Base-by-base conservation (phyloP, 2,888 invertebrate genomes). In the Halictus quadricinctus region DNA sequence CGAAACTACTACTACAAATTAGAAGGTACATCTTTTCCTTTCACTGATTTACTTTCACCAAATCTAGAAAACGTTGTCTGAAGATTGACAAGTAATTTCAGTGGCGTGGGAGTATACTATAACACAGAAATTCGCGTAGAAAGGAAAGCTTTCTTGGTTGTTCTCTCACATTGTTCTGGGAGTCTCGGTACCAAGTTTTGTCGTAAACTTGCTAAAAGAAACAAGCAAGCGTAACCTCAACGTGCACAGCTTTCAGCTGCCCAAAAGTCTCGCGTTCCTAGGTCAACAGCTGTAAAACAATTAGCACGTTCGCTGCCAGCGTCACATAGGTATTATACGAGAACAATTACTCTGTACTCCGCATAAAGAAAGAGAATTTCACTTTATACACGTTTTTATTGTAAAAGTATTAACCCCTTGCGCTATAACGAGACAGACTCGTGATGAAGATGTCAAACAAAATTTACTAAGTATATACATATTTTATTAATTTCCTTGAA, bases 221-320 rank as follows among this genome's bases (percentile, higher is more conserved):
- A 60, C 60, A 13, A 60, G 60, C 60, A 25, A 25, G 5, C 25
- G 60, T 60, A 60, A 25, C 60, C 60, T n/a, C 60, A 13, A 10
- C 60, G 60, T 10, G 60, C 13, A 25, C 60, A 60, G 60, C 60
- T 60, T 60, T 60, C 60, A 60, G 60, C 13, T 60, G 60, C 12
- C 25, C n/a, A 25, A 12, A 12, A 60, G 25, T n/a, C 60, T 60
- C 60, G 60, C n/a, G 13, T 60, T 25, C 60, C 60, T 60, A 25
- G 60, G 60, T 60, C 60, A 60, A 60, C 60, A 60, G 60, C 60
- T 25, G 60, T 60, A 60, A 60, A 60, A 60, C 60, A 25, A 60
- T 60, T 60, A 60, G 60, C 60, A 60, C 60, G 60, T 60, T 60
- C 60, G 25, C 60, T 13, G n/a, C 60, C 25, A 25, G 12, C n/a